These are phyloP conservation scores for Macrotus californicus DNA, from an alignment of 2,113 vertebrate species.

Conservation along the genomic window DNA sequence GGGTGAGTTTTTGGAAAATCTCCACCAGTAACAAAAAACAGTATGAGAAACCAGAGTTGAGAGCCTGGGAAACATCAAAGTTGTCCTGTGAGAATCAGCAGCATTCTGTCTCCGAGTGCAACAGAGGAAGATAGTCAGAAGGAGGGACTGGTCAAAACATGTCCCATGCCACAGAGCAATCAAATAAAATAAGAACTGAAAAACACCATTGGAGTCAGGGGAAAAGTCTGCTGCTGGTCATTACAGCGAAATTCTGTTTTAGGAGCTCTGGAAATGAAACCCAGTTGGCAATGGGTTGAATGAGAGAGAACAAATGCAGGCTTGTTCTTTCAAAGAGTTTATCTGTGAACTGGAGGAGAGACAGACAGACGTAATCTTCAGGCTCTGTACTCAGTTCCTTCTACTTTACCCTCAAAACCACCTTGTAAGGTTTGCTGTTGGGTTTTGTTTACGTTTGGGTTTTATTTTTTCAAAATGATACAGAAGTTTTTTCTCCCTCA, in stretches of 20 bases:
- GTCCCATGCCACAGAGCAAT: neutral
- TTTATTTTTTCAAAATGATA: neutral
- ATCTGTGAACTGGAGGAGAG: neutral
- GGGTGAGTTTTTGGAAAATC: neutral
- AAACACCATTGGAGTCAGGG: neutral
- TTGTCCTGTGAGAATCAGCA: neutral
- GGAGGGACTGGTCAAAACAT: neutral
- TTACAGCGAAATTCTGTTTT: neutral
- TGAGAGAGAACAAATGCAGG: neutral
- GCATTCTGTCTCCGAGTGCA: neutral
- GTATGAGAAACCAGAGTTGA: neutral
- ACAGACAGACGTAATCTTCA: neutral
- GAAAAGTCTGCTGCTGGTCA: neutral
- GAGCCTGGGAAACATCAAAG: neutral
- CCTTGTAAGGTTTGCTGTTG: neutral
- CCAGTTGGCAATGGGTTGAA: neutral
- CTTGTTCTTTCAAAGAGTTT: neutral
- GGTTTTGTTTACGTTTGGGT: neutral
- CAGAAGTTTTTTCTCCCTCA: neutral
- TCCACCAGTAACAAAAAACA: neutral
- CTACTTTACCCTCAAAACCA: neutral
- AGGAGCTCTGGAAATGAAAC: neutral
- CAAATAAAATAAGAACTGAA: neutral
- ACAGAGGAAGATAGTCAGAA: neutral
- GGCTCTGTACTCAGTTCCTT: neutral